Conservation (phyloP, 2,113 vertebrate genomes). For the Patagioenas fasciata region DNA sequence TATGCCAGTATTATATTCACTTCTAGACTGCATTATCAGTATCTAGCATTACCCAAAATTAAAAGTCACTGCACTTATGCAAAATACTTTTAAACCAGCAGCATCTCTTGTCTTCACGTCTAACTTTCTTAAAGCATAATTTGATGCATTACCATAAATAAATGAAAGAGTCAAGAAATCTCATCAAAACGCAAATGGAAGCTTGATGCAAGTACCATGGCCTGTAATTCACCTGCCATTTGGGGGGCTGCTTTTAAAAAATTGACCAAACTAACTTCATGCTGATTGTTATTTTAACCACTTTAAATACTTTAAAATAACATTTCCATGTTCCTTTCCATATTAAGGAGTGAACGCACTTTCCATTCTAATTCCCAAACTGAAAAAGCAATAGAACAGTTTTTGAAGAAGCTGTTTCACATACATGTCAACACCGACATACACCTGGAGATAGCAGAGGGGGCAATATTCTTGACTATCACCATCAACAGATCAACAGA, state of each 20-base stretch:
- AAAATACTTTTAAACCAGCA: conserved; percentile 23
- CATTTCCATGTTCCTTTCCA: background rate
- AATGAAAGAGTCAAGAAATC: background rate
- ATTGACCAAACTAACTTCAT: background rate
- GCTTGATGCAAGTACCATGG: background rate
- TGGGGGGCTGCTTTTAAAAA: background rate
- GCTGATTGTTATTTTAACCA: background rate
- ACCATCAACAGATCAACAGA: background rate
- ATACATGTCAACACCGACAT: background rate
- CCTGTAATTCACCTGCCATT: background rate
- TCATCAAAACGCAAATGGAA: background rate
- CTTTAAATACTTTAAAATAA: conserved; percentile 12
- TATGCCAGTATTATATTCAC: background rate
- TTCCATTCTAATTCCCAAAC: background rate
- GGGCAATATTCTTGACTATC: background rate
- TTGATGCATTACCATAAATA: conserved; percentile 13
- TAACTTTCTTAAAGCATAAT: conserved; percentile 31
- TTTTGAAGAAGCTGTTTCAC: background rate
- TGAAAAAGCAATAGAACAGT: background rate
- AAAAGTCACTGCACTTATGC: conserved; percentile 25
- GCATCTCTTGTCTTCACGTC: conserved; percentile 19
- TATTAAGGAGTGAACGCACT: background rate
- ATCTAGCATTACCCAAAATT: background rate
- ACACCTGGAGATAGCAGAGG: background rate
- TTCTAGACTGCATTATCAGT: conserved; percentile 21